Evolutionary conservation across 2,888 invertebrate species (phyloP).

Genomic region (Apodemia duryi): DNA sequence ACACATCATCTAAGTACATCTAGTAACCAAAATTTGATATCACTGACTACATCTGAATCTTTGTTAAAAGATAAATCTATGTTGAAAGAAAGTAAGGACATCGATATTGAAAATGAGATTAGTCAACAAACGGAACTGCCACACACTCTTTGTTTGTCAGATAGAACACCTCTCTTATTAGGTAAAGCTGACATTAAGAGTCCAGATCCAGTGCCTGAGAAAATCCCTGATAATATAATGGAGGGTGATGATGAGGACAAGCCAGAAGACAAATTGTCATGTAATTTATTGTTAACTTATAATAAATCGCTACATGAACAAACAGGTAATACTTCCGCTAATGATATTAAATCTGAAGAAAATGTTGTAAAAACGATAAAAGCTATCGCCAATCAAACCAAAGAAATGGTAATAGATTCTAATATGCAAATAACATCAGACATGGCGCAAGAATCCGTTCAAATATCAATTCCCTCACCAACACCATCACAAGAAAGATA

Average conservation of each 20-base stretch:
- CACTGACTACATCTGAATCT: slow-evolving; percentile 39
- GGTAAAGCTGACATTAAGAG: slow-evolving; percentile 73
- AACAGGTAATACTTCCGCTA: slow-evolving; percentile 38
- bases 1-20: slow-evolving; percentile 40
- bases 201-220: slow-evolving; percentile 72
- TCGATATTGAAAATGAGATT: slow-evolving; percentile 72
- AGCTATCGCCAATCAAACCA: slow-evolving; percentile 76
- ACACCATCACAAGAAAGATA: slow-evolving; percentile 83
- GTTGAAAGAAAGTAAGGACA: slow-evolving; percentile 55
- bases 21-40: slow-evolving; percentile 41
- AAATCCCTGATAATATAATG: slow-evolving; percentile 73
- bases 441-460: slow-evolving; percentile 81
- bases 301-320: slow-evolving; percentile 50
- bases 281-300: slow-evolving; percentile 55
- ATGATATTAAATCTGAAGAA: slow-evolving; percentile 51
- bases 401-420: slow-evolving; percentile 76
- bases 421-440: slow-evolving; percentile 79
- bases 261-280: slow-evolving; percentile 58
- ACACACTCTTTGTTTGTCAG: slow-evolving; percentile 58
- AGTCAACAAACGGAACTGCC: slow-evolving; percentile 73
- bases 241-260: slow-evolving; percentile 72
- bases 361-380: slow-evolving; percentile 74
- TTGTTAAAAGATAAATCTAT: slow-evolving; percentile 45
- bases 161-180: slow-evolving; percentile 60
- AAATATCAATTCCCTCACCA: slow-evolving; percentile 83